These are phyloP conservation scores for Andrena marginata DNA, from an alignment of 2,888 invertebrate species.

Conservation along the genomic window DNA sequence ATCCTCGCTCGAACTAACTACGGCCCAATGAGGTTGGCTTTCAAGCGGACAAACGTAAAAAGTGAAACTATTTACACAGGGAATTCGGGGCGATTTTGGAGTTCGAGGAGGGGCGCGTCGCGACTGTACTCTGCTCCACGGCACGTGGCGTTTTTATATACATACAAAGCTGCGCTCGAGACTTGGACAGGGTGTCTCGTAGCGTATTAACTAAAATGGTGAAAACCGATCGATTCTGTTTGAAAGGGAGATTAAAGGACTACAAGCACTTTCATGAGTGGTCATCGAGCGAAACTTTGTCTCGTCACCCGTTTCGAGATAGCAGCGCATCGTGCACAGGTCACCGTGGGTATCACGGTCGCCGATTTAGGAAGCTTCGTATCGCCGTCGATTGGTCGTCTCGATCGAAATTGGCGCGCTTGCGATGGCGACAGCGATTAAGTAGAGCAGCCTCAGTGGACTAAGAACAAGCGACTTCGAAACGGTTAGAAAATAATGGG, in stretches of 20 bases:
- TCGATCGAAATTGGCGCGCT: background rate
- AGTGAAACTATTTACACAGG: slow-evolving; percentile 47
- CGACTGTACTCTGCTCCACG: background rate
- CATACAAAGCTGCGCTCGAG: background rate
- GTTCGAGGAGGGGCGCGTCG: background rate
- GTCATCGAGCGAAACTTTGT: background rate
- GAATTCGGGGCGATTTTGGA: slow-evolving; percentile 3
- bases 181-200: background rate
- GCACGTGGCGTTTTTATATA: background rate
- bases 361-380: background rate
- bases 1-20: background rate
- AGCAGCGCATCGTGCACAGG: slow-evolving; percentile 9
- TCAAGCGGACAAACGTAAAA: slow-evolving; percentile 14
- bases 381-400: background rate
- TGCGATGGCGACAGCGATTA: background rate
- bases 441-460: slow-evolving; percentile 13
- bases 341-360: slow-evolving; percentile 2
- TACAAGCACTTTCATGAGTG: background rate
- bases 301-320: background rate
- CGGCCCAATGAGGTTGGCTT: background rate
- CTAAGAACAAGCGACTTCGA: background rate
- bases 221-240: too few species aligned
- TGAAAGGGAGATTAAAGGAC: too few species aligned
- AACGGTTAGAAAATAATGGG: background rate
- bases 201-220: too few species aligned